These are phyloP conservation scores for Papilio polytes DNA, from an alignment of 1,140 invertebrate species.

Conservation along the genomic window DNA sequence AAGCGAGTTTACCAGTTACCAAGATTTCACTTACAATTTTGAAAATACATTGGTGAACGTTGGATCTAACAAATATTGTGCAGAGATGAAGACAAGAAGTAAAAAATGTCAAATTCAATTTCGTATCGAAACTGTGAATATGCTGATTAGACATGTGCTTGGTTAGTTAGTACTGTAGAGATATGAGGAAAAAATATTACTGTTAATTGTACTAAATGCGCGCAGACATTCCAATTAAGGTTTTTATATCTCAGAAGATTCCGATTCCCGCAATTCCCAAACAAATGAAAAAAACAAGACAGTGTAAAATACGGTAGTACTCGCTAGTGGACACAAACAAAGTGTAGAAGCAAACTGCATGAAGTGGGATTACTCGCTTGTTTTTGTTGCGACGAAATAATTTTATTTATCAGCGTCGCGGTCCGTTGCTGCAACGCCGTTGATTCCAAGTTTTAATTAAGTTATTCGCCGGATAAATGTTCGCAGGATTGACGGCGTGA, in stretches of 20 bases:
- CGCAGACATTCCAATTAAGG: not conserved
- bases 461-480: constrained; percentile 74
- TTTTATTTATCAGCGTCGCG: constrained; percentile 72
- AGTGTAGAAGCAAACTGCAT: constrained; percentile 30
- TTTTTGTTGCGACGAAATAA: constrained; percentile 60
- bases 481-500: constrained; percentile 42
- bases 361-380: constrained; percentile 44
- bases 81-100: no score
- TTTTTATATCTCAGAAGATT: constrained; percentile 12
- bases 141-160: no score
- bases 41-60: not conserved
- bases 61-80: no score
- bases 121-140: no score
- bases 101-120: no score
- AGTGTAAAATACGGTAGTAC: not conserved
- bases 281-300: not conserved
- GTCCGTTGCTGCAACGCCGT: constrained; percentile 54
- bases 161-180: no score
- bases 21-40: not conserved
- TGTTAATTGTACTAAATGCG: not conserved
- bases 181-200: no score
- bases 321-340: constrained; percentile 22
- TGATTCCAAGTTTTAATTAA: constrained; percentile 76
- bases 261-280: not conserved
- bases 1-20: constrained; percentile 8